phyloP scores from a whole-genome alignment of 1,140 invertebrate genomes.

The Zaprionus nigranus region DNA sequence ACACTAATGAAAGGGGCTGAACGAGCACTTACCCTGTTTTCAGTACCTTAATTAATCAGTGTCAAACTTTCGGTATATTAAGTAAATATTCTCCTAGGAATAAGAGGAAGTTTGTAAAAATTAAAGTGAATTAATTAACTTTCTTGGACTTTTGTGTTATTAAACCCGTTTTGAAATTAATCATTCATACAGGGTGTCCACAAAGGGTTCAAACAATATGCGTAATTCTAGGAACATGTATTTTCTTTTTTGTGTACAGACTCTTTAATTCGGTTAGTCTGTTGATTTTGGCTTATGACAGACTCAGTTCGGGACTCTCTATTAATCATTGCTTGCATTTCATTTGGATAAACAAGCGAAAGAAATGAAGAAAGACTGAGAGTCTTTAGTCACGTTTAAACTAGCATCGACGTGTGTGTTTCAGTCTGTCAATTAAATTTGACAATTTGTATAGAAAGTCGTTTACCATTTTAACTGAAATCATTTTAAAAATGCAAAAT shows the following conservation, averaged over 20 bases:
- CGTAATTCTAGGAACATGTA: slow-evolving; percentile 34
- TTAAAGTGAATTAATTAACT: neutral
- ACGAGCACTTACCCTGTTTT: slow-evolving; percentile 12
- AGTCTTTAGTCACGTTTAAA: slow-evolving; percentile 22
- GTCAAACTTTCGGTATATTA: neutral
- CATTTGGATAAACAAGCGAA: slow-evolving; percentile 16
- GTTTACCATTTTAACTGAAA: slow-evolving; percentile 37
- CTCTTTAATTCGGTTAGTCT: slow-evolving; percentile 9
- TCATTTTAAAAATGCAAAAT: slow-evolving; percentile 32
- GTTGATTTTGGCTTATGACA: slow-evolving; percentile 21
- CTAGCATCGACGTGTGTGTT: neutral
- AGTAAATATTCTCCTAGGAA: neutral
- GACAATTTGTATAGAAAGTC: slow-evolving; percentile 33
- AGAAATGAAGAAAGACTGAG: neutral
- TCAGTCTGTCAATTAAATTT: slow-evolving; percentile 44
- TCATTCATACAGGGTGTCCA: neutral
- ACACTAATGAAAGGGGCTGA: neutral
- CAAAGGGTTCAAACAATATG: neutral
- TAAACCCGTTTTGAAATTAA: neutral
- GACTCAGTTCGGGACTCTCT: slow-evolving; percentile 14
- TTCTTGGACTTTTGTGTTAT: neutral
- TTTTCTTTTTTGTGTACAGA: slow-evolving; percentile 28
- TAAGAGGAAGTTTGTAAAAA: neutral
- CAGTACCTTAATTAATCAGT: neutral
- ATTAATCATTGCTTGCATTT: slow-evolving; percentile 37